Evolutionary conservation across 2,797 vertebrate genomes (phyloP).

Genomic region (Gymnothorax reevesii): DNA sequence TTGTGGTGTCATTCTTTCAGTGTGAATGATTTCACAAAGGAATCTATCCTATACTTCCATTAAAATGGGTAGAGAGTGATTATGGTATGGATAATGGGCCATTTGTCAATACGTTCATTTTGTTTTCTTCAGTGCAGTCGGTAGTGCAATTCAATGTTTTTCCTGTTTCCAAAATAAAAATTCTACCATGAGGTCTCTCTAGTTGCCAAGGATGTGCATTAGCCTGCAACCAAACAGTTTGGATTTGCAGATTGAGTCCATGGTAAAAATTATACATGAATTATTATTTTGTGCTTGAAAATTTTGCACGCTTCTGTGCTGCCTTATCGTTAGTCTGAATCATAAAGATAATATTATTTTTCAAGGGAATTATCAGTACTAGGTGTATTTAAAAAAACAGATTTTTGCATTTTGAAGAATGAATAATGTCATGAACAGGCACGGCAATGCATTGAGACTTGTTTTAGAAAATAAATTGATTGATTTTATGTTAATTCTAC

Average conservation of each 20-base stretch:
- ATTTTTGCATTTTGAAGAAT: not conserved
- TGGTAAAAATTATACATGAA: not conserved
- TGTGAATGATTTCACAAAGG: conserved; percentile 4
- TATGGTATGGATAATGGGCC: not conserved
- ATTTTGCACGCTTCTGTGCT: not conserved
- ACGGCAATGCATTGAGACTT: not conserved
- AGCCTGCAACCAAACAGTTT: not conserved
- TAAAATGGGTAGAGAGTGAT: not conserved
- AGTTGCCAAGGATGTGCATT: not conserved
- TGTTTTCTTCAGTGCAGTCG: not conserved
- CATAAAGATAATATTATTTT: not conserved
- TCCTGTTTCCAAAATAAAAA: not conserved
- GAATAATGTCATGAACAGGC: not conserved
- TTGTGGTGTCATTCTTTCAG: conserved; percentile 21
- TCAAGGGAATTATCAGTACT: not conserved
- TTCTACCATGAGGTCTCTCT: not conserved
- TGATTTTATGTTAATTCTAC: not conserved
- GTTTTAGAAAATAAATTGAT: not conserved
- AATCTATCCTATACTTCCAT: conserved; percentile 2
- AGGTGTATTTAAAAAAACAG: not conserved
- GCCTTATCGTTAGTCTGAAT: not conserved
- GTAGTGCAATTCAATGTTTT: not conserved
- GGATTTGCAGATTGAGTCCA: not conserved
- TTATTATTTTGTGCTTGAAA: not conserved
- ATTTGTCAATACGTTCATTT: not conserved